phyloP scores from a whole-genome alignment of 2,797 vertebrate genomes.

The Semotilus atromaculatus region DNA sequence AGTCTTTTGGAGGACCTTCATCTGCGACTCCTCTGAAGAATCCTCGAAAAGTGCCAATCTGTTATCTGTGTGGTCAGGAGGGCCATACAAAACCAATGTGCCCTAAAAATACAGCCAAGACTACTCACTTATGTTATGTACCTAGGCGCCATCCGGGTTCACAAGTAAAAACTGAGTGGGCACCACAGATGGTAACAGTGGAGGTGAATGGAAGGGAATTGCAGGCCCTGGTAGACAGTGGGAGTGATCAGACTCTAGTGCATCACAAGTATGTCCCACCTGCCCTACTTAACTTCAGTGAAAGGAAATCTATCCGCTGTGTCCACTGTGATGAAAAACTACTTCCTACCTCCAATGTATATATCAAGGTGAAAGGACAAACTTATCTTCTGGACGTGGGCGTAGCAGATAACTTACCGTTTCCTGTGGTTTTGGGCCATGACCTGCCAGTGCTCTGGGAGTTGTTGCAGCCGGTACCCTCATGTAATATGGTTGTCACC shows the following conservation, averaged over 20 bases:
- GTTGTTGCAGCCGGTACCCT: neutral
- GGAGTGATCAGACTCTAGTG: constrained; percentile 16
- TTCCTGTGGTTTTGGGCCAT: neutral
- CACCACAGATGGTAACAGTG: neutral
- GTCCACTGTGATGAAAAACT: constrained; percentile 22
- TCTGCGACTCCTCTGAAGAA: too few relatives aligned
- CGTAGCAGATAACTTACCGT: neutral
- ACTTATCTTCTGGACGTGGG: neutral
- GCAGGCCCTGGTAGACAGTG: neutral
- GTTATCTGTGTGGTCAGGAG: constrained; percentile 23
- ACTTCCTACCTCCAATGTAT: constrained; percentile 5
- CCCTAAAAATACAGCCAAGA: neutral
- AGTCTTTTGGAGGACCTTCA: too few relatives aligned
- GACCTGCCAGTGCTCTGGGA: neutral
- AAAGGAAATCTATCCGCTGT: neutral
- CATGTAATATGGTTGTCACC: neutral
- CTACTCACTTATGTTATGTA: constrained; percentile 32
- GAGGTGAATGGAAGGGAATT: constrained; percentile 1
- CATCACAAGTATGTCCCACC: neutral
- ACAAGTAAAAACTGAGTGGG: neutral
- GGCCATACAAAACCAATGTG: constrained; percentile 17
- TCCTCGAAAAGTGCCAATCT: neutral
- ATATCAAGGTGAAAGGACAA: neutral
- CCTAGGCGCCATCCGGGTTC: neutral
- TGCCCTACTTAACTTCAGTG: neutral